Evolutionary conservation across 2,888 invertebrate genomes (phyloP).

Genomic region (Lasioglossum morio): DNA sequence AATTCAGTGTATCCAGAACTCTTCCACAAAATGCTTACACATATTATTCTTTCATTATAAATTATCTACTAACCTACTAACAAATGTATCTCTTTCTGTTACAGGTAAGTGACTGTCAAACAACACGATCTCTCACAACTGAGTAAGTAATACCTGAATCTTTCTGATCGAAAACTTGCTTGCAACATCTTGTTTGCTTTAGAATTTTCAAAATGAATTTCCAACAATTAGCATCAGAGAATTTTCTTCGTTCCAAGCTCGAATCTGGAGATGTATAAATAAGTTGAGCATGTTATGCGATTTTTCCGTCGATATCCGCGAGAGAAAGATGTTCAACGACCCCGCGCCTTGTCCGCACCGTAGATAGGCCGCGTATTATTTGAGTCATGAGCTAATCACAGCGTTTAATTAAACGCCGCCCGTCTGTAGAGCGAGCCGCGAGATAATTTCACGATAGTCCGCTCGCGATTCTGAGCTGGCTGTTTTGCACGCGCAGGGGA

Average conservation of each 20-base stretch:
- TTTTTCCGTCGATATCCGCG: not conserved
- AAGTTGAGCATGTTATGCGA: not conserved
- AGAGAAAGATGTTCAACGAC: slow-evolving; percentile 21
- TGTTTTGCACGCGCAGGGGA: slow-evolving; percentile 43
- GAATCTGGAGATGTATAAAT: not conserved
- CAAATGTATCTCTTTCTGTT: not conserved
- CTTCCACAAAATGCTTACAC: too few species aligned
- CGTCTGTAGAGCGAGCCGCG: not conserved
- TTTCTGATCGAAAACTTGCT: not conserved
- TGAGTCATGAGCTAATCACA: not conserved
- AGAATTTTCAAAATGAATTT: not conserved
- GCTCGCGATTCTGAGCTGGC: slow-evolving; percentile 19
- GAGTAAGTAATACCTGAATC: not conserved
- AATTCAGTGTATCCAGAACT: too few species aligned
- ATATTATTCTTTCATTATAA: not conserved
- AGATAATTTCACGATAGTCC: slow-evolving; percentile 10
- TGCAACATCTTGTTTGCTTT: not conserved
- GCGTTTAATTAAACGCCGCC: slow-evolving; percentile 35
- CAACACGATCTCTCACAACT: not conserved
- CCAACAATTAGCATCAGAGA: not conserved
- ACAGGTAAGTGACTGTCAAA: not conserved
- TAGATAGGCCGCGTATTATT: slow-evolving; percentile 17
- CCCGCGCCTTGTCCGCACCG: not conserved
- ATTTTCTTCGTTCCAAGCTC: not conserved
- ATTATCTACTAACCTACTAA: not conserved